Conservation (phyloP, 2,888 invertebrate species). For the Morpho deidamia region DNA sequence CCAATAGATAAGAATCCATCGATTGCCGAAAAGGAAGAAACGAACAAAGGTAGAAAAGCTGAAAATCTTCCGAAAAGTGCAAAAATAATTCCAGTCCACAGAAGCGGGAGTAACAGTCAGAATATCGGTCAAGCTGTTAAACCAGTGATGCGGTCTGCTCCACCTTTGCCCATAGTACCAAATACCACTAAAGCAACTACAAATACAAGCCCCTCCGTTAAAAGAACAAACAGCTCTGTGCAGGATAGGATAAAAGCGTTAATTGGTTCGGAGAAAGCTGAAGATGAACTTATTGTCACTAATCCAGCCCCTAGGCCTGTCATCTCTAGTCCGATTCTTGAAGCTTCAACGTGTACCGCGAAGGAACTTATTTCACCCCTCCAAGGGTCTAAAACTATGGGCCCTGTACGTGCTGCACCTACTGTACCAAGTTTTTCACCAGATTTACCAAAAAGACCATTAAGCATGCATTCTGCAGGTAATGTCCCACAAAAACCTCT, state of each 20-base stretch:
- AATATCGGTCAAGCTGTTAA: constrained; percentile 55
- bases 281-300: constrained; percentile 55
- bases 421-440: constrained; percentile 55
- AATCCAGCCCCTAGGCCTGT: constrained; percentile 85
- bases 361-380: constrained; percentile 84
- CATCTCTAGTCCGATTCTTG: constrained; percentile 89
- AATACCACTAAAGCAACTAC: constrained; percentile 48
- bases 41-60: constrained; percentile 6
- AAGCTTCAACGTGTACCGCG: constrained; percentile 88
- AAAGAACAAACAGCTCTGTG: constrained; percentile 60
- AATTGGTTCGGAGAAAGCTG: constrained; percentile 59
- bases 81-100: constrained; percentile 72
- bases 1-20: constrained; percentile 64
- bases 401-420: constrained; percentile 80
- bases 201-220: constrained; percentile 57
- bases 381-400: constrained; percentile 78
- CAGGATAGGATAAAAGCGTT: constrained; percentile 67
- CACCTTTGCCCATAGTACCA: constrained; percentile 81
- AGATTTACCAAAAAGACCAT: constrained; percentile 67
- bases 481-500: constrained; percentile 60
- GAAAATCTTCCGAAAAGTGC: constrained; percentile 62
- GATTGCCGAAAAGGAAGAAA: constrained; percentile 14
- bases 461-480: constrained; percentile 65
- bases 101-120: constrained; percentile 61
- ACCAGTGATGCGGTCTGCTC: constrained; percentile 77